Percentiles rank a stretch among this genome's conserved stretches.
Evolutionary conservation across 2,797 vertebrate species (phyloP).

Genomic region (Muraenolepis orangiensis): DNA sequence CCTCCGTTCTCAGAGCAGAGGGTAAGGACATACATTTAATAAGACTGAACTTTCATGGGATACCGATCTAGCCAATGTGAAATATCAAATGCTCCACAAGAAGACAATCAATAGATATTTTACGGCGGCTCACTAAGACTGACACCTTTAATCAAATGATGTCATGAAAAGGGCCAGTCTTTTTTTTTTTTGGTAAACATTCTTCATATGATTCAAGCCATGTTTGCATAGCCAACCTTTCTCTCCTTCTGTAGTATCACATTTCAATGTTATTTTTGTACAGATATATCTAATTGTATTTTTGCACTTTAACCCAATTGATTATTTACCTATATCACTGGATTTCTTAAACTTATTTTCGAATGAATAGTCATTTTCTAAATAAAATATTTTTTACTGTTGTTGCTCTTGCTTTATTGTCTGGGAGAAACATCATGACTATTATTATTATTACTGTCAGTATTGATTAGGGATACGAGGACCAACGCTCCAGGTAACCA

Average conservation of each 20-base stretch:
- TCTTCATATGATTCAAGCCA: slow-evolving; percentile 57
- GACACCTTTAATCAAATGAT: slow-evolving; percentile 40
- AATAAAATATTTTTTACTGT: slow-evolving; percentile 72
- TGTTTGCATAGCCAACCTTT: slow-evolving; percentile 42
- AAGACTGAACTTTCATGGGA: slow-evolving; percentile 29
- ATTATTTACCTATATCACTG: slow-evolving; percentile 99
- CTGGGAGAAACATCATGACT: neutral
- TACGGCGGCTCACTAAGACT: neutral
- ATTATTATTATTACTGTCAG: neutral
- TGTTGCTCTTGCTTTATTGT: slow-evolving; percentile 8
- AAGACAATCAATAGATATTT: neutral
- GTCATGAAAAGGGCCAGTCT: slow-evolving; percentile 38
- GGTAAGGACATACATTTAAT: slow-evolving; percentile 13
- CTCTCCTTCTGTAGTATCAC: slow-evolving; percentile 60
- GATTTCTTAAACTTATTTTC: slow-evolving; percentile 89
- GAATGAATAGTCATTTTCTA: slow-evolving; percentile 94
- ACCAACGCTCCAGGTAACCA: neutral
- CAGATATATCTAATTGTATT: slow-evolving; percentile 85
- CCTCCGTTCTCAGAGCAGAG: slow-evolving; percentile 11
- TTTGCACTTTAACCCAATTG: slow-evolving; percentile 99
- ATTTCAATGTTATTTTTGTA: slow-evolving; percentile 83
- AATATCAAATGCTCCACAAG: slow-evolving; percentile 30
- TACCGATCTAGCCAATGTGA: slow-evolving; percentile 49
- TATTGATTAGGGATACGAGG: neutral
- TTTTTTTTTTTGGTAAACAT: slow-evolving; percentile 37